Evolutionary conservation across 2,888 invertebrate species (phyloP).

Genomic region (Trissoscelio sp.): DNA sequence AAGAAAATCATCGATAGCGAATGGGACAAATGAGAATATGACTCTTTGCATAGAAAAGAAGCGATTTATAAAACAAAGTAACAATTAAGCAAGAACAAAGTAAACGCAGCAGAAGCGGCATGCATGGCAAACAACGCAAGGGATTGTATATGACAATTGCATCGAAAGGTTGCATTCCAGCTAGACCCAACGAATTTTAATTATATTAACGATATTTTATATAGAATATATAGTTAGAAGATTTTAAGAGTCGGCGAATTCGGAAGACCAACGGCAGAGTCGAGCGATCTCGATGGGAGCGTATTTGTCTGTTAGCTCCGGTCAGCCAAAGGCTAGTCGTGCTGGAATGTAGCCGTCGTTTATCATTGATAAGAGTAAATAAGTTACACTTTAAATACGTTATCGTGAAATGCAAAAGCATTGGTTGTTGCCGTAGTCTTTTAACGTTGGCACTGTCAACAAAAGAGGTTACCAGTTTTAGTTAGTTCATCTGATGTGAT

Average conservation of each 20-base stretch:
- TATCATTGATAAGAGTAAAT: constrained; percentile 83
- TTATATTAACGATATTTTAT: constrained; percentile 84
- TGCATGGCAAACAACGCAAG: constrained; percentile 38
- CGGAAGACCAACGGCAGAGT: constrained; percentile 74
- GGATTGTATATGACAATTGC: constrained; percentile 71
- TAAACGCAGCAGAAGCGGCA: constrained; percentile 35
- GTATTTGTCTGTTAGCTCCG: constrained; percentile 84
- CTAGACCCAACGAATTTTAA: constrained; percentile 83
- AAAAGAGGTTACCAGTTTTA: constrained; percentile 3
- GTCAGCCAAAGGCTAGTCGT: constrained; percentile 82
- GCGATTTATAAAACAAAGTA: constrained; percentile 34
- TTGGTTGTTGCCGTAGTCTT: constrained; percentile 70
- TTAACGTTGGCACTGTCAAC: neutral
- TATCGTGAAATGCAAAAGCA: constrained; percentile 70
- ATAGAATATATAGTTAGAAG: constrained; percentile 83
- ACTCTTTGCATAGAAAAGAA: constrained; percentile 65
- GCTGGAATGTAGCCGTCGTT: constrained; percentile 83
- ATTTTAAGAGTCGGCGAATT: constrained; percentile 79
- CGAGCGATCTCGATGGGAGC: constrained; percentile 81
- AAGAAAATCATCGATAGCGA: constrained; percentile 68
- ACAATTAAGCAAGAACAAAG: constrained; percentile 9
- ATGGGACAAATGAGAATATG: constrained; percentile 62
- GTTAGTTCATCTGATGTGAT: neutral
- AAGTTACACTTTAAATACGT: constrained; percentile 83
- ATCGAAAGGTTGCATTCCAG: constrained; percentile 83